phyloP scores from a whole-genome alignment of 1,140 invertebrate species.

The Leptinotarsa defecta region DNA sequence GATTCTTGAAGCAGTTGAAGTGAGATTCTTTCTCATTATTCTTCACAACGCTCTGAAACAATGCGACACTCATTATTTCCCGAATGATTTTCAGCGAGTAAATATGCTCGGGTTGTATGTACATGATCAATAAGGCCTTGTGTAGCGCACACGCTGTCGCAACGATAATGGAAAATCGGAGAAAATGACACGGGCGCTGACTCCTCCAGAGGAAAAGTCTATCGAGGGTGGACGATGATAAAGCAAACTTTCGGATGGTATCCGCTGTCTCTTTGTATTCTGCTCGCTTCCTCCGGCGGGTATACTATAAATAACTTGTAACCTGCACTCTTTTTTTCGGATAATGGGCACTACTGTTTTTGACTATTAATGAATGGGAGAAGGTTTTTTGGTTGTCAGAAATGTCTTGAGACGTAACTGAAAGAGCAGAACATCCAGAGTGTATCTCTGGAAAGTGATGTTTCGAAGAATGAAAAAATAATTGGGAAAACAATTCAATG shows the following conservation, averaged over 20 bases:
- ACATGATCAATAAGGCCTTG: background rate
- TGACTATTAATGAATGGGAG: background rate
- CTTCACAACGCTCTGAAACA: background rate
- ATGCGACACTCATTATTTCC: background rate
- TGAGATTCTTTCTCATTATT: background rate
- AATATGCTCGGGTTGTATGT: background rate
- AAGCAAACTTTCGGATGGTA: background rate
- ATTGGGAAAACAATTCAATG: too few species aligned
- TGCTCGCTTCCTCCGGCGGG: background rate
- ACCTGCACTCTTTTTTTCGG: background rate
- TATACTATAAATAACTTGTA: constrained; percentile 1
- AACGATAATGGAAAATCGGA: background rate
- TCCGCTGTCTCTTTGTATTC: background rate
- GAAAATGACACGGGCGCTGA: background rate
- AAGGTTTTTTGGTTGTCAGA: too few species aligned
- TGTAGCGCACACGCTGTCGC: background rate
- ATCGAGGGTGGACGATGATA: background rate
- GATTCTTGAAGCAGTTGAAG: background rate
- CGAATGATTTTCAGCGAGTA: background rate
- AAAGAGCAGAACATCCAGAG: too few species aligned
- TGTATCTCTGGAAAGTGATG: too few species aligned
- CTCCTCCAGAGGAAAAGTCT: background rate
- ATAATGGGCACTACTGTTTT: background rate
- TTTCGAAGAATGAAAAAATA: too few species aligned
- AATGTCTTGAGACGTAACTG: too few species aligned